A percentile compares a stretch with the other conserved stretches of the same genome.
Conservation (phyloP, 2,113 vertebrate species). For the Empidonax alnorum region DNA sequence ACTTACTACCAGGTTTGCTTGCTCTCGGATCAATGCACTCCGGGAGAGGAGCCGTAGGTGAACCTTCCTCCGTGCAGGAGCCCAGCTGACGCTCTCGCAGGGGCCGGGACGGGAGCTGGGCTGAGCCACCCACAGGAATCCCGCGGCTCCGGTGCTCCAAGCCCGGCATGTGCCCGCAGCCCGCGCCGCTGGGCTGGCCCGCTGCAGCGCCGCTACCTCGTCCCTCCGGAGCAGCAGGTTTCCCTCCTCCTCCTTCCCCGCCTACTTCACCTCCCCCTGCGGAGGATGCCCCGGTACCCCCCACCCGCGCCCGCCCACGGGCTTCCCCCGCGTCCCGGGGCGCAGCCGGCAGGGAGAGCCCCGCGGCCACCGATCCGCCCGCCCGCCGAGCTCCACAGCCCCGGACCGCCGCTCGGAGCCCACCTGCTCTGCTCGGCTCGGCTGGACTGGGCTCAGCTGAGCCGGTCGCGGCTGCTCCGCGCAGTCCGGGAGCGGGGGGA, state of each 20-base stretch:
- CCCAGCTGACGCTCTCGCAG: background rate
- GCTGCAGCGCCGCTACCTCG: background rate
- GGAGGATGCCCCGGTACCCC: background rate
- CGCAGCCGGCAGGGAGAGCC: background rate
- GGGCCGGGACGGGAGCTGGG: background rate
- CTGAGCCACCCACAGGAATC: background rate
- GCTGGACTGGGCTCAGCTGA: background rate
- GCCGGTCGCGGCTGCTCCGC: background rate
- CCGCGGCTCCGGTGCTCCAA: background rate
- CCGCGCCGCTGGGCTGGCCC: background rate
- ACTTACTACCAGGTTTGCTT: constrained; percentile 6
- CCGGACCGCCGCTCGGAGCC: background rate
- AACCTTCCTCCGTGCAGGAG: background rate
- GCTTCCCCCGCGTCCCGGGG: background rate
- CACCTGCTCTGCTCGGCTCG: background rate
- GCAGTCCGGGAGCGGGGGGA: background rate
- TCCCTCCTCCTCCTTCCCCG: constrained; percentile 52
- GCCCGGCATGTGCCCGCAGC: constrained; percentile 40
- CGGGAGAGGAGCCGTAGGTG: background rate
- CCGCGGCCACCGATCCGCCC: background rate
- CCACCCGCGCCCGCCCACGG: background rate
- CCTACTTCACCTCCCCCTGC: constrained; percentile 15
- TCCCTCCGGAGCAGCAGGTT: constrained; percentile 13
- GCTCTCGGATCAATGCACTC: background rate
- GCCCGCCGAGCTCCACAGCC: background rate